Base-by-base conservation (phyloP, 2,113 vertebrate species). In the Prinia subflava region DNA sequence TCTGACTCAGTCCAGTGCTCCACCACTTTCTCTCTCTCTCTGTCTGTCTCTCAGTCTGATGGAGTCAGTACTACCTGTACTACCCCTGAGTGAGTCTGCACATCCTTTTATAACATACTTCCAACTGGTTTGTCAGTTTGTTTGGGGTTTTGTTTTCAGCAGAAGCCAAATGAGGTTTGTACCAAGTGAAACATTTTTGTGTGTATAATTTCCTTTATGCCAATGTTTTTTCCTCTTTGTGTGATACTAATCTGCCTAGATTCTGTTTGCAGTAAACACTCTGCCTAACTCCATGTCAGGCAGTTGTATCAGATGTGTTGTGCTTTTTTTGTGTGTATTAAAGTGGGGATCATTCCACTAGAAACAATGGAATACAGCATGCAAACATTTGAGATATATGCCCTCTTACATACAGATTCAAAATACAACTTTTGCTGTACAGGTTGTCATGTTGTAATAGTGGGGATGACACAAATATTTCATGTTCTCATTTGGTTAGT, bases 11-110 rank as follows among this genome's bases (percentile, higher is more conserved):
- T 65, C n/a, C 20, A 82, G 27, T 47, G 12, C 20, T 88, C 25
- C n/a, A 24, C 15, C 20, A 50, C 6, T 65, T 76, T 49, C 41
- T 12, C 9, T 55, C 12, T 42, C 13, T 52, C 11, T 44, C 33
- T n/a, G 9, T 35, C 9, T 44, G 12, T 52, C 46, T 21, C 19
- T 42, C 0, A 0, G 6, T 35, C n/a, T 86, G 23, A 55, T 42
- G 33, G 50, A 77, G 14, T 37, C 42, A n/a, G 5, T 53, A 37
- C 13, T 76, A 30, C 19, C 28, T n/a, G 13, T 49, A 24, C 7
- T 71, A 46, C 10, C 11, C 18, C 59, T 60, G 31, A 69, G 65
- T 1, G 3, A 35, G 11, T 41, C 21, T 44, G 15, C 15, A 64
- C 6, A 21, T 4, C 5, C 8, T 42, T 70, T 37, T 37, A 59